Evolutionary conservation across 1,140 invertebrate species (phyloP).

Genomic region (Bombus balteatus): DNA sequence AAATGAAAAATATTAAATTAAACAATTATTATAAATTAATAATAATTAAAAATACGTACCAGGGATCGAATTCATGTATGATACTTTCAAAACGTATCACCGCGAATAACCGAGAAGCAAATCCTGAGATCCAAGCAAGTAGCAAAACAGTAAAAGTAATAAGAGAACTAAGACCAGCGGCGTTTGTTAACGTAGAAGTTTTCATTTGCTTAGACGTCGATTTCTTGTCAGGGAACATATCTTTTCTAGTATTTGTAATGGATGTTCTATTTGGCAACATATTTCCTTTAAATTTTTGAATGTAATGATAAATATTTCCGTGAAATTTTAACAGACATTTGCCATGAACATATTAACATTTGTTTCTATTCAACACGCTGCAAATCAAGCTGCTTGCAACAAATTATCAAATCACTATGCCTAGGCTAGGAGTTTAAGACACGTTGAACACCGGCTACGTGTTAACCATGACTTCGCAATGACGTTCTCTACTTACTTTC

Average conservation of each 20-base stretch:
- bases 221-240: conserved; percentile 77
- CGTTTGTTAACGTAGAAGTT: conserved; percentile 84
- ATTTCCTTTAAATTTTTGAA: conserved; percentile 32
- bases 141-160: conserved; percentile 95
- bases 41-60: conserved; percentile 86
- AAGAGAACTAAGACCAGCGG: conserved; percentile 88
- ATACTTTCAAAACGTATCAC: conserved; percentile 99
- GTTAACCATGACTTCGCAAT: conserved; percentile 65
- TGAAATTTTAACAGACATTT: conserved; percentile 52
- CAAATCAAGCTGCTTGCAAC: conserved; percentile 57
- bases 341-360: conserved; percentile 59
- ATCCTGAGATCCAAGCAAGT: conserved; percentile 98
- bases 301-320: conserved; percentile 31
- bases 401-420: conserved; percentile 59
- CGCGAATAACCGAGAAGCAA: conserved; percentile 98
- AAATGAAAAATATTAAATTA: background rate
- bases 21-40: background rate
- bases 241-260: conserved; percentile 73
- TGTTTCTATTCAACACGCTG: conserved; percentile 57
- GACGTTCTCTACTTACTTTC: conserved; percentile 15
- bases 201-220: conserved; percentile 79
- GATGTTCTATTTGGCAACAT: conserved; percentile 74
- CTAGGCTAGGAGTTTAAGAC: conserved; percentile 70
- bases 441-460: conserved; percentile 75
- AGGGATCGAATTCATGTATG: conserved; percentile 99